Evolutionary conservation across 2,113 vertebrate genomes (phyloP).

Genomic region (Thalassarche chlororhynchos): DNA sequence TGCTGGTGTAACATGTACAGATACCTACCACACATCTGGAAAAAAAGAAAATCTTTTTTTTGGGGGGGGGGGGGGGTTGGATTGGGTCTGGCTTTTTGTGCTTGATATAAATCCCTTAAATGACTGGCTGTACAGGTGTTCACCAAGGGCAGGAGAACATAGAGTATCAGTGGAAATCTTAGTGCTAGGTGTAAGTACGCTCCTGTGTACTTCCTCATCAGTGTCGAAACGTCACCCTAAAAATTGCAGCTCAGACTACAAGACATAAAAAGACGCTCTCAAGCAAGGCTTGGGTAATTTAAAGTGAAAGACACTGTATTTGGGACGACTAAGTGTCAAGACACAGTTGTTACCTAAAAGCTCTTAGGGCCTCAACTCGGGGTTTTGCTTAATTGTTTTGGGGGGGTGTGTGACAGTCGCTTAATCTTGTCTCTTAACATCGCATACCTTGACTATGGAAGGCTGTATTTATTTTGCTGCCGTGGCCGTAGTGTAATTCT

Average conservation of each 20-base stretch:
- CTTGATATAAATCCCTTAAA: not conserved
- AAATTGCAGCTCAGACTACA: not conserved
- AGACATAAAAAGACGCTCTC: rapidly evolving
- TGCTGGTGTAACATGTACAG: rapidly evolving
- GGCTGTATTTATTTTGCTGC: not conserved
- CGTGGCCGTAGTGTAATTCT: not conserved
- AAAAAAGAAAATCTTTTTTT: not conserved
- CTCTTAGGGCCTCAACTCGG: rapidly evolving
- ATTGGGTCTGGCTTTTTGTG: not conserved
- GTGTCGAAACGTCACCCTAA: not conserved
- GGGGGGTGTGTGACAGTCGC: not conserved
- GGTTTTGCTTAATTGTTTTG: not conserved
- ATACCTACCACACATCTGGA: not conserved
- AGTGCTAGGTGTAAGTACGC: not conserved
- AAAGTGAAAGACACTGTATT: not conserved
- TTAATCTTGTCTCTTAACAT: rapidly evolving
- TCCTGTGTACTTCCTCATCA: not conserved
- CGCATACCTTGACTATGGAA: not conserved
- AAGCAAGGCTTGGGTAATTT: not conserved
- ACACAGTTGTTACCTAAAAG: not conserved
- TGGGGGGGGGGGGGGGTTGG: not conserved
- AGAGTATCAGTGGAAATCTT: not conserved
- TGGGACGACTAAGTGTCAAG: not conserved
- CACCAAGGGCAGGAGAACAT: rapidly evolving
- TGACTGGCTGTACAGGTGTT: not conserved